These are phyloP conservation scores for Ranitomeya variabilis DNA, from an alignment of 2,113 vertebrate species.

Conservation along the genomic window DNA sequence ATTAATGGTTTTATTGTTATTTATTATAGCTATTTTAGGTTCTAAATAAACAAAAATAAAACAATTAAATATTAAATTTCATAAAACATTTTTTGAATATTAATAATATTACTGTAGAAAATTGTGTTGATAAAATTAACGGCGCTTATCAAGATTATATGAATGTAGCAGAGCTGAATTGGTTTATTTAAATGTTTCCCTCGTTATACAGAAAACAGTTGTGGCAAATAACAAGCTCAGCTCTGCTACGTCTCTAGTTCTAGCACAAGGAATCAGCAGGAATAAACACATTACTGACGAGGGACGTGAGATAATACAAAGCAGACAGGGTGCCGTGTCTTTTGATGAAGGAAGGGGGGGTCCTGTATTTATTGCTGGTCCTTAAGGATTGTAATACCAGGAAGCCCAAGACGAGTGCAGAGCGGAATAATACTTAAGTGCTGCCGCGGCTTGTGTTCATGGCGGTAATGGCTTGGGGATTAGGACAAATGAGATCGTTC, in stretches of 20 bases:
- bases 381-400: conserved; percentile 6
- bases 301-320: conserved; percentile 7
- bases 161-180: background rate
- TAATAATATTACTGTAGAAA: background rate
- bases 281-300: background rate
- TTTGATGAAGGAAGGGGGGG: background rate
- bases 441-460: conserved; percentile 29
- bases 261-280: background rate
- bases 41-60: background rate
- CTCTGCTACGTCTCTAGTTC: background rate
- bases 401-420: conserved; percentile 28
- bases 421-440: conserved; percentile 47
- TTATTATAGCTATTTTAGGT: background rate
- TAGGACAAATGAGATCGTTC: conserved; percentile 35
- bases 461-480: conserved; percentile 38
- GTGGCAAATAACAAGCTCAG: background rate
- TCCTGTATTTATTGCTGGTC: conserved; percentile 4
- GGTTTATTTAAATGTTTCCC: background rate
- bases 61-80: background rate
- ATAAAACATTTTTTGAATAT: background rate
- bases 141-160: too few relatives aligned
- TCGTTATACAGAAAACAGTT: background rate
- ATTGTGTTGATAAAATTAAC: background rate
- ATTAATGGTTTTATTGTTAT: background rate
- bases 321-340: background rate